Conservation (phyloP, 2,888 invertebrate genomes). For the Hirtodrosophila histrioides region DNA sequence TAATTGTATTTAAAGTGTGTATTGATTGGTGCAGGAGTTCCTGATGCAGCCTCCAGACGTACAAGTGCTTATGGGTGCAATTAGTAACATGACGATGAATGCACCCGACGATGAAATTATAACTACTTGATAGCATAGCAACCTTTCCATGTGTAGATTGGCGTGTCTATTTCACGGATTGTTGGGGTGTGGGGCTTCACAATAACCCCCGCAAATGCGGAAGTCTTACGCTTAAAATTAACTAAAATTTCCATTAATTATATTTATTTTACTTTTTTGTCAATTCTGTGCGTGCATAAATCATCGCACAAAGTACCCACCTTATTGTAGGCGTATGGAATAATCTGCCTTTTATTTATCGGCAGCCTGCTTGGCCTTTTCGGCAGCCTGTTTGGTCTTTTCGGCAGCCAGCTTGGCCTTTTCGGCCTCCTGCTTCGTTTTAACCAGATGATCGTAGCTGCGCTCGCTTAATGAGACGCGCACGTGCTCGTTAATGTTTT, state of each 20-base stretch:
- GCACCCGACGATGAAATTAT: slow-evolving; percentile 21
- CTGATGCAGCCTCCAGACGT: slow-evolving; percentile 26
- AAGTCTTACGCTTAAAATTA: slow-evolving; percentile 34
- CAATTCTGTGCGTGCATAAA: background rate
- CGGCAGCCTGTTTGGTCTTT: too few species aligned
- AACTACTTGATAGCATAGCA: slow-evolving; percentile 32
- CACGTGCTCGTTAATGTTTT: slow-evolving; percentile 85
- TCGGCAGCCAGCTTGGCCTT: slow-evolving; percentile 15
- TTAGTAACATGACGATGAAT: slow-evolving; percentile 4
- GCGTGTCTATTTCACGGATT: slow-evolving; percentile 6
- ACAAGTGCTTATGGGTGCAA: background rate
- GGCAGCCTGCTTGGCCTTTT: too few species aligned
- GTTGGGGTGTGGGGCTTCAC: slow-evolving; percentile 13
- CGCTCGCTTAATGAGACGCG: slow-evolving; percentile 79
- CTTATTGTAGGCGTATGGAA: slow-evolving; percentile 41
- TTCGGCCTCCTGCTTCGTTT: slow-evolving; percentile 46
- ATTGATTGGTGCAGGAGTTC: slow-evolving; percentile 1
- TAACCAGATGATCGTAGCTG: slow-evolving; percentile 70
- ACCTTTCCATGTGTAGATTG: slow-evolving; percentile 11
- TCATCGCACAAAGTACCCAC: slow-evolving; percentile 7
- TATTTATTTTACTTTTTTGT: background rate
- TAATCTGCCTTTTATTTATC: slow-evolving; percentile 8
- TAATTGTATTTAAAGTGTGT: slow-evolving; percentile 24
- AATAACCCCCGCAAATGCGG: slow-evolving; percentile 10
- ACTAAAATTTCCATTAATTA: slow-evolving; percentile 9